A percentile compares a stretch with the other conserved stretches of the same genome.
Conservation (phyloP, 1,140 invertebrate species). For the Diabrotica virgifera region DNA sequence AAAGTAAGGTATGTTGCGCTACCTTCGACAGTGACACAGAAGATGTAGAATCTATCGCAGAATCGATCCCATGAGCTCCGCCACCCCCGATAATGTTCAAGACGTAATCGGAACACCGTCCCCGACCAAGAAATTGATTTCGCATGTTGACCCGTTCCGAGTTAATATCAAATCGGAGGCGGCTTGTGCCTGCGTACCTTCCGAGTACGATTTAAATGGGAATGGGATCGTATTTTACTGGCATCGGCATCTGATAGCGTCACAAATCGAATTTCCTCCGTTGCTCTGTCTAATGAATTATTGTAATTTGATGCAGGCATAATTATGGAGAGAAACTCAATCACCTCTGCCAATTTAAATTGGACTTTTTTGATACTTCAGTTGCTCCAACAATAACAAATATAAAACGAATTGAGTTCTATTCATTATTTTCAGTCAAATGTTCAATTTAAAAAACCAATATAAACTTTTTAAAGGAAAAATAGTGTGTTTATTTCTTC, state of each 20-base stretch:
- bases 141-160: slow-evolving; percentile 29
- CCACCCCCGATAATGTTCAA: slow-evolving; percentile 3
- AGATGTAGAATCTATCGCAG: background rate
- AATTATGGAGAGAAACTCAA: background rate
- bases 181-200: background rate
- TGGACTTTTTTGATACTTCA: no score
- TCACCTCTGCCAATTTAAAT: no score
- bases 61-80: slow-evolving; percentile 17
- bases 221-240: slow-evolving; percentile 6
- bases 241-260: slow-evolving; percentile 29
- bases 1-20: slow-evolving; percentile 11
- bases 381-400: no score
- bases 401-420: no score
- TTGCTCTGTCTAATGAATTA: slow-evolving; percentile 8
- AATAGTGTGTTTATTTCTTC: no score
- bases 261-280: slow-evolving; percentile 28
- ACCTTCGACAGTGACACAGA: slow-evolving; percentile 9
- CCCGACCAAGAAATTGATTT: slow-evolving; percentile 31
- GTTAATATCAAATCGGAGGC: slow-evolving; percentile 25
- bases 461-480: no score
- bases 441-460: no score
- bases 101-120: slow-evolving; percentile 10
- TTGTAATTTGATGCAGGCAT: slow-evolving; percentile 8
- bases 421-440: no score
- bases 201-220: slow-evolving; percentile 2